Conservation (phyloP, 1,140 invertebrate genomes). For the Aporrectodea caliginosa region DNA sequence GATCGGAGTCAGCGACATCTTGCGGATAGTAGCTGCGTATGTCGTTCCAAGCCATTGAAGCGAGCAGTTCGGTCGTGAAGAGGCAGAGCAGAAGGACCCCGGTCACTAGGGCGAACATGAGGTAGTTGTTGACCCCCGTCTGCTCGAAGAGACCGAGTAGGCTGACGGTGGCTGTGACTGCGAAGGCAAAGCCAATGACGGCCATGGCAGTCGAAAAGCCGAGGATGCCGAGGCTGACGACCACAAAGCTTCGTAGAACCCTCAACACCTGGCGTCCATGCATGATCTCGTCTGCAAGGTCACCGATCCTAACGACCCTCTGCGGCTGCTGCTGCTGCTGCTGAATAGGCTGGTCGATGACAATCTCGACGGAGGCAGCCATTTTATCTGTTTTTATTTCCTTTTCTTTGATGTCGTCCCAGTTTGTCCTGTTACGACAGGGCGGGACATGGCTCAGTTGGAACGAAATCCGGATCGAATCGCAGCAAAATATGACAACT, state of each 20-base stretch:
- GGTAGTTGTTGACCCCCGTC: not conserved
- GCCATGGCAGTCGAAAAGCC: not conserved
- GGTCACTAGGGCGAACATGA: not conserved
- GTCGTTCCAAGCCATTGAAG: not conserved
- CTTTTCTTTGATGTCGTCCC: too few relatives aligned
- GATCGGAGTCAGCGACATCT: too few relatives aligned
- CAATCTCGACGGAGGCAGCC: too few relatives aligned
- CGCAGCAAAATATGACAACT: too few relatives aligned
- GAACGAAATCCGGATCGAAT: too few relatives aligned
- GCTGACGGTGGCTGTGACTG: not conserved
- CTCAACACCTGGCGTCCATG: not conserved
- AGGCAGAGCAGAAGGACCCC: not conserved
- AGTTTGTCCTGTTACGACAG: too few relatives aligned
- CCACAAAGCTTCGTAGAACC: not conserved
- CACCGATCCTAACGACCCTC: too few relatives aligned
- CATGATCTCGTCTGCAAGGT: not conserved
- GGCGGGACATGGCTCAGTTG: too few relatives aligned
- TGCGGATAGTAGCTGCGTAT: not conserved
- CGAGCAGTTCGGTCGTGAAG: not conserved
- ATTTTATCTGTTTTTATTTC: too few relatives aligned
- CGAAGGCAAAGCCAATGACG: not conserved
- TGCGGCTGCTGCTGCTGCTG: too few relatives aligned
- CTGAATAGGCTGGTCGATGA: too few relatives aligned
- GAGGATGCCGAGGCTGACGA: not conserved
- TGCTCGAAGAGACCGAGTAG: not conserved